These are phyloP conservation scores for Nasonia vitripennis DNA, from an alignment of 1,140 invertebrate species.

Conservation along the genomic window DNA sequence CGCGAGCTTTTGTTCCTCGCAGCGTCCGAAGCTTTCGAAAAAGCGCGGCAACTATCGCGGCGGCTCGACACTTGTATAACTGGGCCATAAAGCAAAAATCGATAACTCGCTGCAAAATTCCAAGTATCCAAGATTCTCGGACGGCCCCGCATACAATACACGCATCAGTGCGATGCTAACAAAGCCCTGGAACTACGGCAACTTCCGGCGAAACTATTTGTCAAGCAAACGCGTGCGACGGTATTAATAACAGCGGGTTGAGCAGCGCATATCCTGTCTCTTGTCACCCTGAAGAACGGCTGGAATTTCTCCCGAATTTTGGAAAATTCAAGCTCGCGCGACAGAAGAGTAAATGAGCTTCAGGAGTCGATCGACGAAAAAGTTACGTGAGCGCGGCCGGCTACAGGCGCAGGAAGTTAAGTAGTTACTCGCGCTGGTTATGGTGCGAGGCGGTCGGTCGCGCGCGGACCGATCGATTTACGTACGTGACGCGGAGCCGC, in stretches of 20 bases:
- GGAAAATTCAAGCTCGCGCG: neutral
- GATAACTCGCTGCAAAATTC: slow-evolving; percentile 29
- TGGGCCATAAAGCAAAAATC: slow-evolving; percentile 32
- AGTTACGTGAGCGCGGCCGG: too few relatives aligned
- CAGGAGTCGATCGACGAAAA: too few relatives aligned
- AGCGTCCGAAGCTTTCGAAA: neutral
- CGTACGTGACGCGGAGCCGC: slow-evolving; percentile 1
- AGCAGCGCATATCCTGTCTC: slow-evolving; percentile 46
- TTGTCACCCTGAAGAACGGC: neutral
- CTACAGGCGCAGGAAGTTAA: neutral
- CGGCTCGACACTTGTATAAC: neutral
- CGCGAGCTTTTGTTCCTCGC: neutral
- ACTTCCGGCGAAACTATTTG: slow-evolving; percentile 63
- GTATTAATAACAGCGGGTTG: slow-evolving; percentile 56
- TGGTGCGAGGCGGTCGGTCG: neutral
- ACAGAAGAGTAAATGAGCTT: too few relatives aligned
- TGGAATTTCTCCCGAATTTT: neutral
- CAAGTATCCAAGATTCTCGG: slow-evolving; percentile 45
- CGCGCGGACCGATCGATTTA: slow-evolving; percentile 52
- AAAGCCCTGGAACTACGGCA: slow-evolving; percentile 53
- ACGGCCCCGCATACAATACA: neutral
- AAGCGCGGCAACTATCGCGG: neutral
- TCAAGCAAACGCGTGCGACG: slow-evolving; percentile 57
- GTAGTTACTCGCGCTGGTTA: neutral
- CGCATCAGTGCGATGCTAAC: slow-evolving; percentile 54